A percentile compares a stretch with the other conserved stretches of the same genome.
Conservation (phyloP, 2,888 invertebrate genomes). For the Epistrophella euchroma region DNA sequence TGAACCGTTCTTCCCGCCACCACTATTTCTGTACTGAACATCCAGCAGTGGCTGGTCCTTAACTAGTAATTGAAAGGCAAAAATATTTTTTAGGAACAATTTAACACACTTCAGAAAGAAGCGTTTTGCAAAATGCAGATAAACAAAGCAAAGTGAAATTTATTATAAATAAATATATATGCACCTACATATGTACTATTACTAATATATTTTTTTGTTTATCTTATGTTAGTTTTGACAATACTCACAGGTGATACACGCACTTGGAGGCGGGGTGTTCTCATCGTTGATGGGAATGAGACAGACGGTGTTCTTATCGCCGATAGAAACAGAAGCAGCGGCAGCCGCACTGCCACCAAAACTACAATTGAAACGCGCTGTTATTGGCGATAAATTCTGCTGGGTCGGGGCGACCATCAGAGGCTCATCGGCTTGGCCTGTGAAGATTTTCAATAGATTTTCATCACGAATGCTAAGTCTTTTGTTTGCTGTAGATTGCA, state of each 20-base stretch:
- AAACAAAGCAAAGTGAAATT: constrained; percentile 69
- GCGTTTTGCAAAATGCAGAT: constrained; percentile 47
- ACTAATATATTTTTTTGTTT: constrained; percentile 51
- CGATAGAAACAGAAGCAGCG: constrained; percentile 31
- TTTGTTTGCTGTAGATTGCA: constrained; percentile 19
- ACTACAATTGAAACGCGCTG: constrained; percentile 75
- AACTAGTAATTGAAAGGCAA: constrained; percentile 8
- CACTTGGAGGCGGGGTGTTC: constrained; percentile 72
- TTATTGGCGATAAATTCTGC: constrained; percentile 54
- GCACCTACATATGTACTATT: constrained; percentile 60
- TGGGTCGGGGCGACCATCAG: constrained; percentile 57
- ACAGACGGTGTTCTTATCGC: constrained; percentile 56
- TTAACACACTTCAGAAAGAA: constrained; percentile 39
- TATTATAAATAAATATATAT: constrained; percentile 54
- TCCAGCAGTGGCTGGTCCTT: constrained; percentile 44
- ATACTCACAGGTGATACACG: constrained; percentile 68
- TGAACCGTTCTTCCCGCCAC: constrained; percentile 50
- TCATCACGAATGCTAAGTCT: constrained; percentile 77
- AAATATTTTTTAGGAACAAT: constrained; percentile 9
- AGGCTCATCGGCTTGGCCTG: constrained; percentile 76
- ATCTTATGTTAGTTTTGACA: constrained; percentile 69
- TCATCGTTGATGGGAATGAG: constrained; percentile 65
- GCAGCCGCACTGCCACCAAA: constrained; percentile 50
- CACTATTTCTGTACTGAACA: constrained; percentile 50
- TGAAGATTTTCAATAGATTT: constrained; percentile 75